These are phyloP conservation scores for Phlogophora meticulosa DNA, from an alignment of 2,888 invertebrate species.

Conservation along the genomic window DNA sequence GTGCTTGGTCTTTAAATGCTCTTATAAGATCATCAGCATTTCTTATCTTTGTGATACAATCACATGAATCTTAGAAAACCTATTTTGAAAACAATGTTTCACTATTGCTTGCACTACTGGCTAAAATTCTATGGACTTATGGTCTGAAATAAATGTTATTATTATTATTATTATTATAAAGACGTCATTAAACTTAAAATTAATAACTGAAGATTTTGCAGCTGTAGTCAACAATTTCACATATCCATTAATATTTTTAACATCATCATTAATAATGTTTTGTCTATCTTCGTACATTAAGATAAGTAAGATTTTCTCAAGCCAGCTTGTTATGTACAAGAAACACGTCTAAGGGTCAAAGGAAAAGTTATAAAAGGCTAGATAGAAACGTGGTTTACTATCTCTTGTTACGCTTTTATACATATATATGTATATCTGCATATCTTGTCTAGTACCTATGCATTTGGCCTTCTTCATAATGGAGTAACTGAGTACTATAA, in stretches of 20 bases:
- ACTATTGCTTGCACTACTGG: too few species aligned
- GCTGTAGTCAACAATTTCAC: background rate
- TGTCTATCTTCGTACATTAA: constrained; percentile 1
- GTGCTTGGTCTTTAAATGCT: background rate
- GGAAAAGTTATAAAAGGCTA: constrained; percentile 38
- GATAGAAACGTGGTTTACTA: constrained; percentile 32
- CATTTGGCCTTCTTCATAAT: too few species aligned
- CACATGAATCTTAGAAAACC: background rate
- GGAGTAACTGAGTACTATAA: too few species aligned
- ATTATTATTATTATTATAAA: too few species aligned
- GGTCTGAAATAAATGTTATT: too few species aligned
- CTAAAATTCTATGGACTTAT: too few species aligned
- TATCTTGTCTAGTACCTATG: too few species aligned
- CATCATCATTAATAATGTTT: background rate
- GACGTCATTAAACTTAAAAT: too few species aligned
- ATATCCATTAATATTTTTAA: background rate
- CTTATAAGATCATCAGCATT: too few species aligned
- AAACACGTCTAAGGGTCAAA: constrained; percentile 47
- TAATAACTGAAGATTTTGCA: too few species aligned
- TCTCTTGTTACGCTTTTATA: constrained; percentile 2
- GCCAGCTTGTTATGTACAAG: constrained; percentile 18
- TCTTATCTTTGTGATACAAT: background rate
- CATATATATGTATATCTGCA: background rate
- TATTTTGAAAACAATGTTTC: background rate
- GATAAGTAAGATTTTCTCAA: constrained; percentile 28